phyloP scores from a whole-genome alignment of 2,113 vertebrate species.

The Plestiodon gilberti region DNA sequence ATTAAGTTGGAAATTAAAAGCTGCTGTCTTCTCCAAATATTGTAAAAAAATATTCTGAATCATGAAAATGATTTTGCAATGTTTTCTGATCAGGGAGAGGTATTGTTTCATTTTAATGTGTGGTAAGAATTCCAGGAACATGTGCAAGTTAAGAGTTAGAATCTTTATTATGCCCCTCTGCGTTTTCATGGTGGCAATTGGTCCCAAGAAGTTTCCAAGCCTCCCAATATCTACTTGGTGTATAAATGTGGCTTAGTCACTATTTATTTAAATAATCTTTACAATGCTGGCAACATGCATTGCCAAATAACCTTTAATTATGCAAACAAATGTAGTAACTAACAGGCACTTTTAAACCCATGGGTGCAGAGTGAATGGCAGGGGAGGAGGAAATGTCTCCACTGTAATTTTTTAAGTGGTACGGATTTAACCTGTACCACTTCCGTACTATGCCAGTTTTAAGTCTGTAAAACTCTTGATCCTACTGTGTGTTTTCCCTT shows the following conservation, averaged over 20 bases:
- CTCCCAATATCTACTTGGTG: neutral
- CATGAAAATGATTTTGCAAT: slow-evolving; percentile 20
- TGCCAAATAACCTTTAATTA: neutral
- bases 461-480: neutral
- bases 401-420: neutral
- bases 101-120: neutral
- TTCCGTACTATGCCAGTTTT: neutral
- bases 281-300: neutral
- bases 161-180: neutral
- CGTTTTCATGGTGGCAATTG: neutral
- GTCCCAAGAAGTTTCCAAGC: neutral
- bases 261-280: neutral
- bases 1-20: slow-evolving; percentile 19
- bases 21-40: neutral
- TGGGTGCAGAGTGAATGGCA: neutral
- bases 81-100: neutral
- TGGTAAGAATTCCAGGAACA: neutral
- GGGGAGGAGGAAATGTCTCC: neutral
- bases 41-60: slow-evolving; percentile 16
- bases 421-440: neutral
- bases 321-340: neutral
- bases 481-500: neutral
- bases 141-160: neutral
- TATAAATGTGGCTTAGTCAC: neutral
- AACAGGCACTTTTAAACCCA: neutral